Evolutionary conservation across 2,113 vertebrate genomes (phyloP).

Genomic region (Elanus axillaris): DNA sequence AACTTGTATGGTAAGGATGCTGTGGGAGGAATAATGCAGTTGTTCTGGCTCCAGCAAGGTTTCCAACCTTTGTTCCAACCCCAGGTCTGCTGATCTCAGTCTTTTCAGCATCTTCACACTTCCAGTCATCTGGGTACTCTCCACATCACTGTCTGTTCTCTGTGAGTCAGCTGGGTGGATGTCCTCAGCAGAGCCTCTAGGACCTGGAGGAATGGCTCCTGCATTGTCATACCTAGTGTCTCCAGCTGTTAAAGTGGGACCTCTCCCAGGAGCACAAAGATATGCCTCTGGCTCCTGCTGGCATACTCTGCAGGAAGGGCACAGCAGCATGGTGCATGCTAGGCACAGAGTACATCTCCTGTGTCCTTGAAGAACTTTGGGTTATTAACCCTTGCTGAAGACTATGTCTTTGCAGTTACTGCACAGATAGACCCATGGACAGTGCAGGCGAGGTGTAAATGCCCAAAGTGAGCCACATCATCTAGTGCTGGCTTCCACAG

Average conservation of each 20-base stretch:
- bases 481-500: neutral
- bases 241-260: neutral
- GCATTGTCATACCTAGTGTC: neutral
- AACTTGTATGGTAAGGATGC: neutral
- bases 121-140: neutral
- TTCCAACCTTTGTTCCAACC: neutral
- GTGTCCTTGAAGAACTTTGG: neutral
- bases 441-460: neutral
- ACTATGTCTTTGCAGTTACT: neutral
- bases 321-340: neutral
- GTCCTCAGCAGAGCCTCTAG: neutral
- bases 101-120: neutral
- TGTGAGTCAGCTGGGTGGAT: neutral
- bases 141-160: neutral
- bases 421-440: neutral
- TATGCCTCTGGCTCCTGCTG: neutral
- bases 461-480: accelerated
- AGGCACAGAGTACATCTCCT: neutral
- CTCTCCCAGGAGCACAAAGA: neutral
- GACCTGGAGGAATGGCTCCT: neutral
- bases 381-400: neutral
- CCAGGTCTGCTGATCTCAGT: neutral
- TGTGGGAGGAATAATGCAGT: neutral
- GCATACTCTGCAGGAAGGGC: neutral
- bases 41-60: neutral